These are phyloP conservation scores for Lethrus apterus DNA, from an alignment of 1,140 invertebrate species.

Conservation along the genomic window DNA sequence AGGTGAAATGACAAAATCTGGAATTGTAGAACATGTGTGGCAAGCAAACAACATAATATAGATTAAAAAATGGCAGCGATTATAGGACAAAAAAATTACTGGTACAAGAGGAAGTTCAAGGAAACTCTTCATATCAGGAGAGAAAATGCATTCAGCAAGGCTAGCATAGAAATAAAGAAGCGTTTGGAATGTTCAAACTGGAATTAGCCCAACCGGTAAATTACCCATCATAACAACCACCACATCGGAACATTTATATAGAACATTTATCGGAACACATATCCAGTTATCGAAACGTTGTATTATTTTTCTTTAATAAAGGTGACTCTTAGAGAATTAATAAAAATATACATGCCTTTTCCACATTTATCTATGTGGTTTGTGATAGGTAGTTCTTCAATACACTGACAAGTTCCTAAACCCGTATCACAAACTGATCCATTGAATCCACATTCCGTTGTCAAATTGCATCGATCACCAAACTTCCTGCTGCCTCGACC, in stretches of 20 bases:
- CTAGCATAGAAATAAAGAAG: not conserved
- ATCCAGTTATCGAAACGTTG: not conserved
- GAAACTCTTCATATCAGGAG: too few relatives aligned
- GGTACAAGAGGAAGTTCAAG: too few relatives aligned
- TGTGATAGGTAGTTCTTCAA: conserved; percentile 59
- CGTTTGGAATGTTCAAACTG: not conserved
- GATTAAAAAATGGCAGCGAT: too few relatives aligned
- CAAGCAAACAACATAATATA: too few relatives aligned
- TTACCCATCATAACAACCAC: too few relatives aligned
- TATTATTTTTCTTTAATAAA: conserved; percentile 1
- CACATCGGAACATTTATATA: too few relatives aligned
- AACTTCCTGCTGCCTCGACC: conserved; percentile 53
- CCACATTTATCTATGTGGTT: conserved; percentile 81
- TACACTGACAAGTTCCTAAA: conserved; percentile 62
- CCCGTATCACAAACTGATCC: conserved; percentile 62
- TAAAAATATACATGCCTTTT: conserved; percentile 57
- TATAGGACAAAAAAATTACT: too few relatives aligned
- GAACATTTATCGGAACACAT: conserved; percentile 1
- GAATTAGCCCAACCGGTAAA: too few relatives aligned
- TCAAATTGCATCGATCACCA: conserved; percentile 62
- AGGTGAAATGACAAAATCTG: too few relatives aligned
- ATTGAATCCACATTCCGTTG: conserved; percentile 62
- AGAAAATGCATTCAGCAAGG: too few relatives aligned
- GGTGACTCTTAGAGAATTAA: not conserved
- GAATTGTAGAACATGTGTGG: too few relatives aligned